Evolutionary conservation across 2,113 vertebrate genomes (phyloP), one percentile per base, ranked within the genome.

Genomic region (Chaetodon auriga): DNA sequence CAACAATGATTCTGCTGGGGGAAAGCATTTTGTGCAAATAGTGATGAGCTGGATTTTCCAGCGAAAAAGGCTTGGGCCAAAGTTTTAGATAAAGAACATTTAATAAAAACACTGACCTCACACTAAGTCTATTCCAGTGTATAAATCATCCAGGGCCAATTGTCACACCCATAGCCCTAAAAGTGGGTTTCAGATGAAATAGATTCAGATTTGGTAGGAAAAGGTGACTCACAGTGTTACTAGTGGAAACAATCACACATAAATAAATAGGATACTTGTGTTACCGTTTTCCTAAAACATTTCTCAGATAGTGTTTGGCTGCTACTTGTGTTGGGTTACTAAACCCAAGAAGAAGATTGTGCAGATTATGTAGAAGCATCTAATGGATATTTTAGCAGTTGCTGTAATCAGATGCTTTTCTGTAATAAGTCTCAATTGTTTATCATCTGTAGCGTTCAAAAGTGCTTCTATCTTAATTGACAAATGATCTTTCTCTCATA

Each of bases 21-120:
- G 48, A 77, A 82, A 87, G 78, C 63, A 66, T 80, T 90, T 86
- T 94, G 89, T 91, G 90, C 91, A 92, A 91, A 86, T 76, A 73
- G 75, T 54, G 53, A 78, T 35, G 46, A 79, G 78, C 73, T 84
- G 21, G 62, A 70, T 71, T 79, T 76, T 54, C 54, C 25, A 51
- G 11, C 7, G 30, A 15, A 21, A 63, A 78, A 85, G 71, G 57
- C 35, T 43, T 70, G 41, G 75, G 71, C 57, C 78, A 55, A 77
- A 86, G 51, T 48, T 75, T 81, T 43, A 45, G 62, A 73, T 54
- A 74, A 49, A 63, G 21, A 74, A 74, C 55, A 53, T 76, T 72
- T 23, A 41, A 81, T 49, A 75, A 76, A 78, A 81, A 70, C 69
- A 64, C 64, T 60, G 75, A 84, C 58, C 38, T 72, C 73, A 68